Evolutionary conservation across 35 echinoderm and acorn worm species (phyloP), one percentile per base, ranked within the genome.

Genomic region (Patiria miniata): DNA sequence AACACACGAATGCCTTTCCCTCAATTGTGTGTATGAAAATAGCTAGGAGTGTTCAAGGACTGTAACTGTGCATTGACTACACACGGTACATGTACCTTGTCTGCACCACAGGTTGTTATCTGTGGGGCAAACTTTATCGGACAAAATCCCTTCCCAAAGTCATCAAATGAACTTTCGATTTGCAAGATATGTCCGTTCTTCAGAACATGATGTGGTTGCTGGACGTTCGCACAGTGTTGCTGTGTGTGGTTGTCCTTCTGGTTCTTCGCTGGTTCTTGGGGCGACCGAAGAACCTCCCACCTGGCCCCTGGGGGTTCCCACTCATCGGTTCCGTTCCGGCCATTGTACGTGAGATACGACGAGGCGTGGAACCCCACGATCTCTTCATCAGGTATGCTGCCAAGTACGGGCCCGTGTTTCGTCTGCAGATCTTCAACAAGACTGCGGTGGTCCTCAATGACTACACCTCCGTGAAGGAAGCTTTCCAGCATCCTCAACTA

Each of bases 301-400:
- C 61, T 69, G 61, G 61, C 33, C 61, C 61, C n/a, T 36, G n/a
- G 33, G 61, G 33, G 8, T 28, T 69, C 61, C 61, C 61, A 69
- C 3, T 69, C n/a, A 7, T 69, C 61, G 61, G 61, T 23, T 69
- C n/a, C 4, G 7, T 69, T 23, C 61, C 18, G n/a, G 42, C 42
- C 12, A 36, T 69, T 69, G 33, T 69, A 28, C 61, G 4, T 23
- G 61, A 69, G 7, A 69, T 69, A 28, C n/a, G n/a, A 69, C 33
- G n/a, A 3, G 61, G 61, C 8, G n/a, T 69, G 61, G 4, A 36
- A 36, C 61, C 61, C n/a, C 61, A 69, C 33, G 7, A 69, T 7
- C 61, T 69, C n/a, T 69, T 69, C 61, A 69, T 28, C 5, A 69
- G 18, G 33, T 69, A 69, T 69, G n/a, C 61, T 7, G 61, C 61